A percentile compares a stretch with the other conserved stretches of the same genome.
Conservation (phyloP, 2,797 vertebrate genomes). For the Premnoplex brunnescens region DNA sequence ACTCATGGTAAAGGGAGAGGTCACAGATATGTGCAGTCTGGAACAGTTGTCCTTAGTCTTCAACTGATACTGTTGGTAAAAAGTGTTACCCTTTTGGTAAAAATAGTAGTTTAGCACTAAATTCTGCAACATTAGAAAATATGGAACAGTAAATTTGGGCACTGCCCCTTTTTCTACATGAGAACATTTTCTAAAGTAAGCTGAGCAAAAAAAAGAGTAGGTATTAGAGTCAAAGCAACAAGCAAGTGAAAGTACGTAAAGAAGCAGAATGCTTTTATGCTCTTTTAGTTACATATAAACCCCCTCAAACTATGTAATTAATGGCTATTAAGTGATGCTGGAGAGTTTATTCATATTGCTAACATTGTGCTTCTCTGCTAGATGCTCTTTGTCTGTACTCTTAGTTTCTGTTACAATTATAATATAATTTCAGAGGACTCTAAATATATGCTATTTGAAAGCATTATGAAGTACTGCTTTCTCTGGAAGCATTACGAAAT, state of each 20-base stretch:
- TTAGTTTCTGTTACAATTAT: background rate
- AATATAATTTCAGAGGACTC: background rate
- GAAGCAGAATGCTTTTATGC: background rate
- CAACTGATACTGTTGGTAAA: background rate
- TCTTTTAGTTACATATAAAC: background rate
- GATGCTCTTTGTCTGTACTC: background rate
- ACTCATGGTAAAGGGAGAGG: background rate
- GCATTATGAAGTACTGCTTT: background rate
- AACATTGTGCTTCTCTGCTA: background rate
- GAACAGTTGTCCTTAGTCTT: background rate
- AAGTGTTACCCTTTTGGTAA: background rate
- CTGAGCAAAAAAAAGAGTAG: background rate
- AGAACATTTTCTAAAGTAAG: background rate
- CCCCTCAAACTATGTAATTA: background rate
- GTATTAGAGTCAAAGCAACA: background rate
- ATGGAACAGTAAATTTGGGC: background rate
- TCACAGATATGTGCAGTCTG: background rate
- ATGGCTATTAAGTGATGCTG: background rate
- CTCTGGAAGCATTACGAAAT: background rate
- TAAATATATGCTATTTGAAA: background rate
- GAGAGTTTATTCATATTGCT: background rate
- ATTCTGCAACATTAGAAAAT: background rate
- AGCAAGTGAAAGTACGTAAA: background rate
- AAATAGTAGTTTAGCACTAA: background rate
- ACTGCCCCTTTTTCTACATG: background rate